Conservation (phyloP, 2,888 invertebrate species). For the Parelbella ahira region DNA sequence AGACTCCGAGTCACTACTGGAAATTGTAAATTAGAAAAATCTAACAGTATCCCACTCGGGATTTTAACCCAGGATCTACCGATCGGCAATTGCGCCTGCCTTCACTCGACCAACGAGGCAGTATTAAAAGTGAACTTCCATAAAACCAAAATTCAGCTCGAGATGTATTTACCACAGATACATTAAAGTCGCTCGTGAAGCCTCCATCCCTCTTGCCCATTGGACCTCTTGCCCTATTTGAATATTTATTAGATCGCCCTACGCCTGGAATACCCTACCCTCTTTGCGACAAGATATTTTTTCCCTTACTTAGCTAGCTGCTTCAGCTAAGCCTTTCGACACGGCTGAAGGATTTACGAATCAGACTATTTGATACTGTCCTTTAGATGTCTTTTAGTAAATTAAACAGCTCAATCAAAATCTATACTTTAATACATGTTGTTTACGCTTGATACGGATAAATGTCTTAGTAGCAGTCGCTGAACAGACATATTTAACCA, state of each 20-base stretch:
- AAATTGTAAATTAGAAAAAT: too few species aligned
- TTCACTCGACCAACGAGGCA: too few species aligned
- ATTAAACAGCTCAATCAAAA: too few species aligned
- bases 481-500: too few species aligned
- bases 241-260: slow-evolving; percentile 68
- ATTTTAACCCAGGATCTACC: too few species aligned
- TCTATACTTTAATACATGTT: too few species aligned
- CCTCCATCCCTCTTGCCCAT: slow-evolving; percentile 40
- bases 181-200: slow-evolving; percentile 6
- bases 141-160: not conserved
- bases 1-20: too few species aligned
- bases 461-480: too few species aligned
- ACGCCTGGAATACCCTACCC: slow-evolving; percentile 14
- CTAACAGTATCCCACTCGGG: too few species aligned
- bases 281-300: slow-evolving; percentile 21
- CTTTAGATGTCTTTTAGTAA: not conserved
- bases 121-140: too few species aligned
- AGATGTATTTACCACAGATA: slow-evolving; percentile 5
- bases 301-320: slow-evolving; percentile 20
- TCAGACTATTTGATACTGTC: slow-evolving; percentile 5
- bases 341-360: slow-evolving; percentile 9
- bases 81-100: too few species aligned
- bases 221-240: slow-evolving; percentile 59
- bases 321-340: slow-evolving; percentile 10
- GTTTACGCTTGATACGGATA: too few species aligned